A percentile compares a stretch with the other conserved stretches of the same genome.
Conservation (phyloP, 2,888 invertebrate species). For the Cephus nigrinus region DNA sequence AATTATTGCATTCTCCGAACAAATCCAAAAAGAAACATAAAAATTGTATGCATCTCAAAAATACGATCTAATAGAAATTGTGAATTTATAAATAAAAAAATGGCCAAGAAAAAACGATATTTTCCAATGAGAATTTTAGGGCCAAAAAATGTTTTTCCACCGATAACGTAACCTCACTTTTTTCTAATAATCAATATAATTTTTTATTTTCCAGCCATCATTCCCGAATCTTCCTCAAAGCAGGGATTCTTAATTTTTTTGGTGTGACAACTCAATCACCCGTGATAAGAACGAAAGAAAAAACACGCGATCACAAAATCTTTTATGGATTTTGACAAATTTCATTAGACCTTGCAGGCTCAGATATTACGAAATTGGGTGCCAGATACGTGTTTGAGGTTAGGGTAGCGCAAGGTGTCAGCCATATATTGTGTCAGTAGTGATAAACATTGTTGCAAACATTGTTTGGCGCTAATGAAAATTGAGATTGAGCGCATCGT, state of each 20-base stretch:
- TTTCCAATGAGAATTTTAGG: no score
- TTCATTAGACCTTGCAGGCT: background rate
- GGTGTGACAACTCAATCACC: background rate
- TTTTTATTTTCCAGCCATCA: background rate
- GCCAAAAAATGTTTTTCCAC: no score
- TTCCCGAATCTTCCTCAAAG: background rate
- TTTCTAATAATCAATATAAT: background rate
- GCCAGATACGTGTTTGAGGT: background rate
- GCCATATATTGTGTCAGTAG: background rate
- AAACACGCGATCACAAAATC: background rate
- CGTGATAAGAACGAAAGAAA: background rate
- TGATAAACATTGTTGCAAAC: constrained; percentile 7
- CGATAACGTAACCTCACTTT: background rate
- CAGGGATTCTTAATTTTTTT: background rate
- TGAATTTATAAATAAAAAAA: no score
- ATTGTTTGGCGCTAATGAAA: constrained; percentile 13
- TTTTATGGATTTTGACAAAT: background rate
- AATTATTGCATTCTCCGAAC: no score
- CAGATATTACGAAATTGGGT: background rate
- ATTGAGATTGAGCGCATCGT: constrained; percentile 13
- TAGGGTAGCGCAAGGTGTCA: background rate
- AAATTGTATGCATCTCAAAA: no score
- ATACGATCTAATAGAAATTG: no score
- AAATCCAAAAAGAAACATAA: no score
- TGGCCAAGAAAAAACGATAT: no score